These are phyloP conservation scores for Carterocephalus palaemon DNA, from an alignment of 2,888 invertebrate genomes.

Conservation along the genomic window DNA sequence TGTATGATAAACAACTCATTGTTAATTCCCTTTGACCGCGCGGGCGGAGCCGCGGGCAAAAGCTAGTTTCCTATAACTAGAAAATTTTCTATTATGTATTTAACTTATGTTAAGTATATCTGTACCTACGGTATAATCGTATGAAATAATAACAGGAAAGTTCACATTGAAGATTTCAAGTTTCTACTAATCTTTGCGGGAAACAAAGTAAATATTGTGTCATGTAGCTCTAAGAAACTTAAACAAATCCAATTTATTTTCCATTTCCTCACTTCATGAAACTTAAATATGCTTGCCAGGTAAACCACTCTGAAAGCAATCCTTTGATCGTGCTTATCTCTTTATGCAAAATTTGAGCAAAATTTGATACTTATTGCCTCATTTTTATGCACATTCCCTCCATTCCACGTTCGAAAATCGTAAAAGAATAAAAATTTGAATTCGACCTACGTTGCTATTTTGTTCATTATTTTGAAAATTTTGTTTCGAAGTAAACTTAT, in stretches of 20 bases:
- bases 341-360: slow-evolving; percentile 72
- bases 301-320: slow-evolving; percentile 76
- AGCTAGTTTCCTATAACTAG: too few species aligned
- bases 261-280: slow-evolving; percentile 78
- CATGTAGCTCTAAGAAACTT: slow-evolving; percentile 69
- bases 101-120: too few species aligned
- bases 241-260: slow-evolving; percentile 77
- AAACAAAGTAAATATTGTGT: slow-evolving; percentile 68
- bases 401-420: neutral
- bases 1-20: too few species aligned
- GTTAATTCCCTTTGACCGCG: too few species aligned
- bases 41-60: too few species aligned
- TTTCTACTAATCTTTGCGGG: slow-evolving; percentile 48
- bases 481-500: too few species aligned
- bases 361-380: slow-evolving; percentile 53
- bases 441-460: too few species aligned
- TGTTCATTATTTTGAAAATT: too few species aligned
- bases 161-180: slow-evolving; percentile 43
- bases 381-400: slow-evolving; percentile 30
- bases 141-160: too few species aligned
- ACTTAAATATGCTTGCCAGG: slow-evolving; percentile 76
- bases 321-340: slow-evolving; percentile 74
- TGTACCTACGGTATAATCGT: too few species aligned
- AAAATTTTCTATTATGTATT: too few species aligned
- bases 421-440: too few species aligned